These are phyloP conservation scores for Sycophila texana DNA, from an alignment of 2,888 invertebrate species.

Conservation along the genomic window DNA sequence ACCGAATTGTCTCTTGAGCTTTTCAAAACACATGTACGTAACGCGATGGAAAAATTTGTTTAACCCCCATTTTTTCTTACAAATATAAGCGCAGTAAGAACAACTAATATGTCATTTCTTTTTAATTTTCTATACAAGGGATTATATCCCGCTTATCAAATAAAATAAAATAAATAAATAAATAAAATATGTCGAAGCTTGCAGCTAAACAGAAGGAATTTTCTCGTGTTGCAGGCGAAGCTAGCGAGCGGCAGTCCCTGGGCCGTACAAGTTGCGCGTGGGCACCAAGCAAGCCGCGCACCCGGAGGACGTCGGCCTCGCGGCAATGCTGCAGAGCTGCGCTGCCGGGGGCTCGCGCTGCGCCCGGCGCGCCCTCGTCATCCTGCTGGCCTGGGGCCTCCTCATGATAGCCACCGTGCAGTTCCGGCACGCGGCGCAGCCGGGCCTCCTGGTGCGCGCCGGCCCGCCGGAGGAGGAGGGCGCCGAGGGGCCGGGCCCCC, in stretches of 20 bases:
- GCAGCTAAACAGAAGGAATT: neutral
- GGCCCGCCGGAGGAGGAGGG: constrained; percentile 61
- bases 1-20: too few species aligned
- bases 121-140: too few species aligned
- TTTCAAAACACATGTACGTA: too few species aligned
- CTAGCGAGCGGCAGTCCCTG: constrained; percentile 32
- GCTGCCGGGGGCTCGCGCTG: constrained; percentile 71
- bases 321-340: constrained; percentile 49
- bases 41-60: too few species aligned
- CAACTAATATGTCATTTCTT: too few species aligned
- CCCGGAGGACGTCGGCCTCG: neutral
- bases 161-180: too few species aligned
- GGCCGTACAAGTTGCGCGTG: neutral
- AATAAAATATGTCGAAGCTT: too few species aligned
- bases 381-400: constrained; percentile 76
- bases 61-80: too few species aligned
- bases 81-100: too few species aligned
- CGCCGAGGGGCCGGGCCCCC: constrained; percentile 73
- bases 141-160: too few species aligned
- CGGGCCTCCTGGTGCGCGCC: constrained; percentile 48
- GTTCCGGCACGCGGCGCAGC: constrained; percentile 70
- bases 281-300: neutral
- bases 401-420: constrained; percentile 75
- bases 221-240: constrained; percentile 36
- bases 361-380: constrained; percentile 75